Evolutionary conservation across 2,113 vertebrate species (phyloP).

Genomic region (Aptenodytes forsteri): DNA sequence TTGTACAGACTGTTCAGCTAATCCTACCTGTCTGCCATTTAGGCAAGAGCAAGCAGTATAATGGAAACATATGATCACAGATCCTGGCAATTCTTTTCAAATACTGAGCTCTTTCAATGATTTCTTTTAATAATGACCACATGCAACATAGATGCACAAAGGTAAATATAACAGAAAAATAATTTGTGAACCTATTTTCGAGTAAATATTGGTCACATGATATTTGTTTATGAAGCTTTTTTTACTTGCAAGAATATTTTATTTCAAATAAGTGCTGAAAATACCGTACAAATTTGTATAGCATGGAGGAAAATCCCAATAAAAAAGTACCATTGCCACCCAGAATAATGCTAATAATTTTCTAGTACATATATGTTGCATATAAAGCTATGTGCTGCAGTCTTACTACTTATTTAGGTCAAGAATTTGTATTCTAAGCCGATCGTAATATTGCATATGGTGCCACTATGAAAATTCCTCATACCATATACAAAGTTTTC

Average conservation of each 20-base stretch:
- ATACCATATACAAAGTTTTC: background rate
- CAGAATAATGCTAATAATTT: background rate
- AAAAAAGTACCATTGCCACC: background rate
- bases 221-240: background rate
- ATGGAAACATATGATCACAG: background rate
- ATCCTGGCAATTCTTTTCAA: background rate
- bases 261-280: background rate
- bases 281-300: background rate
- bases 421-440: background rate
- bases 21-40: background rate
- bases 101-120: background rate
- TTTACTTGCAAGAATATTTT: background rate
- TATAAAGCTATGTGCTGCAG: background rate
- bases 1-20: background rate
- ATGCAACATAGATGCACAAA: background rate
- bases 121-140: background rate
- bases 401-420: background rate
- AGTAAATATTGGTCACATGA: background rate
- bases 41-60: background rate
- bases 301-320: background rate
- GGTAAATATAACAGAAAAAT: background rate
- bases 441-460: background rate
- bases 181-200: background rate
- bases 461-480: background rate
- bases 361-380: background rate